These are phyloP conservation scores for Columba guinea DNA, from an alignment of 2,797 vertebrate genomes.

Conservation along the genomic window DNA sequence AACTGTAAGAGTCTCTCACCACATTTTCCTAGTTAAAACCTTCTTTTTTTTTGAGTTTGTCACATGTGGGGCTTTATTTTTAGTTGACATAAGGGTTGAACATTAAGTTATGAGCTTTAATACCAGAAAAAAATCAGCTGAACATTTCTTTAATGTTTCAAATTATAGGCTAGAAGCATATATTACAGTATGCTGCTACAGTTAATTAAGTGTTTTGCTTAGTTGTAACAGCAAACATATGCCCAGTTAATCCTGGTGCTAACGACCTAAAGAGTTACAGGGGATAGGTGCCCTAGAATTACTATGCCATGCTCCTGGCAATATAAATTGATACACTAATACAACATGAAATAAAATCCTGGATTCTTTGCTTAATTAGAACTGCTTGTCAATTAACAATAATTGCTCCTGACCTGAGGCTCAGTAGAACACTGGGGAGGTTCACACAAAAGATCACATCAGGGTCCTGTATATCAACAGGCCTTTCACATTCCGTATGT, in stretches of 20 bases:
- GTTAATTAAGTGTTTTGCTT: conserved; percentile 15
- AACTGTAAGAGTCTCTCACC: neutral
- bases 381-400: conserved; percentile 36
- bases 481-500: neutral
- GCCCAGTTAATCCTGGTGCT: neutral
- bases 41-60: neutral
- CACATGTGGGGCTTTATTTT: neutral
- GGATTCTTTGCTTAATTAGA: conserved; percentile 58
- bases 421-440: neutral
- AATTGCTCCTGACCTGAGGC: conserved; percentile 13
- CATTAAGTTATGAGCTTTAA: neutral
- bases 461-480: neutral
- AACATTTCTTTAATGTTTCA: conserved; percentile 1
- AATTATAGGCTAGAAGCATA: neutral
- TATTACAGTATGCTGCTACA: neutral
- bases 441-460: neutral
- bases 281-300: neutral
- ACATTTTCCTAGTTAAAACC: neutral
- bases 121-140: neutral
- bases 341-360: conserved; percentile 31
- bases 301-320: conserved; percentile 15
- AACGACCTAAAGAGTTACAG: neutral
- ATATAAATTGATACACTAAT: conserved; percentile 37
- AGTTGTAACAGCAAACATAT: conserved; percentile 4
- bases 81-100: neutral